Evolutionary conservation across 2,797 vertebrate species (phyloP).

Genomic region (Graptemys geographica): DNA sequence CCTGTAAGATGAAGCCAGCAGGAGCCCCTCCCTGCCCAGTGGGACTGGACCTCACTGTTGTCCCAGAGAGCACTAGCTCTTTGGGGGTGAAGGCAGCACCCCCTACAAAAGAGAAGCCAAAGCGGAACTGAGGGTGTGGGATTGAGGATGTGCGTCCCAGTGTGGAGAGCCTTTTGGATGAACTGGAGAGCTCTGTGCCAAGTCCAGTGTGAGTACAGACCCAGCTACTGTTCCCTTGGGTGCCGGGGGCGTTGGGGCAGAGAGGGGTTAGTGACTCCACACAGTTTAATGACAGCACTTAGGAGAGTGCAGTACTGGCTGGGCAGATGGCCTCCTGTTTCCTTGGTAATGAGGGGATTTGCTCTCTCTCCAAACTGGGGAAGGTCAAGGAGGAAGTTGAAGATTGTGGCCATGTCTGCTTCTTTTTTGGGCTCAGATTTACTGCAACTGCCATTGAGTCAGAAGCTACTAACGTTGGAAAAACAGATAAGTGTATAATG

Average conservation of each 20-base stretch:
- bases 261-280: not conserved
- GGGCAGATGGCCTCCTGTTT: not conserved
- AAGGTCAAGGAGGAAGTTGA: accelerated
- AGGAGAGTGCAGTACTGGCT: too few relatives aligned
- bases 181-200: constrained; percentile 94
- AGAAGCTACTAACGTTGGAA: not conserved
- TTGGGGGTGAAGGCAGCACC: constrained; percentile 83
- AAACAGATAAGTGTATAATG: not conserved
- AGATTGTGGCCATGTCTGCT: not conserved
- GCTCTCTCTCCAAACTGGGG: not conserved
- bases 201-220: constrained; percentile 89
- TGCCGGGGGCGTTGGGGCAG: not conserved
- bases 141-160: constrained; percentile 90
- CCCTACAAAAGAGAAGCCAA: constrained; percentile 88
- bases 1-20: constrained; percentile 79
- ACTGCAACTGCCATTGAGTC: not conserved
- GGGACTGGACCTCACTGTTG: constrained; percentile 88
- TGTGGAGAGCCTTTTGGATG: constrained; percentile 93
- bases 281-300: not conserved
- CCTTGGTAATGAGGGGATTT: not conserved
- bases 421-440: not conserved
- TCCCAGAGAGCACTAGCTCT: constrained; percentile 86
- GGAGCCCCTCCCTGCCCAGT: constrained; percentile 68
- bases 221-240: not conserved
- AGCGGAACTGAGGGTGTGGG: constrained; percentile 87